Percentiles rank a stretch among this genome's conserved stretches.
Conservation (phyloP, 2,113 vertebrate genomes). For the Aepyceros melampus region DNA sequence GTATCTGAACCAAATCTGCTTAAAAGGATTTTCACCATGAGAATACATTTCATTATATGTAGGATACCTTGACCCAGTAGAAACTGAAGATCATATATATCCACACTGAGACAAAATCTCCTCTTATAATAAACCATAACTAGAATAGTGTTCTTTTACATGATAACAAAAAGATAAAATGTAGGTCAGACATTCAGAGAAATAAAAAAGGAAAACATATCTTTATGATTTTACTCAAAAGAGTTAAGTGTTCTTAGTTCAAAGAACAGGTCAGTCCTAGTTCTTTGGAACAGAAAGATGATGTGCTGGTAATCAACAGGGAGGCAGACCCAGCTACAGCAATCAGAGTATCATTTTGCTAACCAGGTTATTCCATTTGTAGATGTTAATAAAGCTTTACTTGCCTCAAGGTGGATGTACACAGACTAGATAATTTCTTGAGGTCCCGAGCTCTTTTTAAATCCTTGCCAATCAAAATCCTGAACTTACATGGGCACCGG, state of each 20-base stretch:
- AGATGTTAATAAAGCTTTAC: background rate
- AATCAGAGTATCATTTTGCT: background rate
- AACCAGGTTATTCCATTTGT: background rate
- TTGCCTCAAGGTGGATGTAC: background rate
- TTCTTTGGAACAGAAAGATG: background rate
- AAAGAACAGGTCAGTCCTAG: background rate
- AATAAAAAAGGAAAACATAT: background rate
- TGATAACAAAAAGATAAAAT: conserved; percentile 18
- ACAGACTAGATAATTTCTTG: background rate
- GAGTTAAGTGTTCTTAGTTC: background rate
- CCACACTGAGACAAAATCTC: background rate
- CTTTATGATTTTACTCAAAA: background rate
- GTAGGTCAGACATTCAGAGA: background rate
- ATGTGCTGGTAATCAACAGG: background rate
- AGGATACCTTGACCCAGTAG: conserved; percentile 3
- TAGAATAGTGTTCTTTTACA: conserved; percentile 16
- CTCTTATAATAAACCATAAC: background rate
- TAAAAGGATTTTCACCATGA: background rate
- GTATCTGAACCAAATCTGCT: conserved; percentile 4
- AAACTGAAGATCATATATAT: background rate
- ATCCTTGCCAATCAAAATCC: background rate
- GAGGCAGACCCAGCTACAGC: background rate
- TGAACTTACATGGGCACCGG: background rate
- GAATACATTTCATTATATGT: background rate
- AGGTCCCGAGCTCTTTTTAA: background rate